phyloP scores from a whole-genome alignment of 2,888 invertebrate species.

The Hofmannophila pseudospretella region DNA sequence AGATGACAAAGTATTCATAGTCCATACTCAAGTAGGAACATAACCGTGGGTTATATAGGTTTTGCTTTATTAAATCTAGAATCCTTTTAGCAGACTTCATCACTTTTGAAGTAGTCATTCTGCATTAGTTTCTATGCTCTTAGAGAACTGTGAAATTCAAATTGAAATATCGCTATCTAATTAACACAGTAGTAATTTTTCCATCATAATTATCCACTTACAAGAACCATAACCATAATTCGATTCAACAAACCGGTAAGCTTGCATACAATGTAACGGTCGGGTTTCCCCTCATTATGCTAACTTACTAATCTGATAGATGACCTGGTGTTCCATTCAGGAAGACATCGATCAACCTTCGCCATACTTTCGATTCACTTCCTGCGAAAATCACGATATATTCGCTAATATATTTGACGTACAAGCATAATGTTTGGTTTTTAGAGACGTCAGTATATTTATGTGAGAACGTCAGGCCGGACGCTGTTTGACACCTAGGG shows the following conservation, averaged over 20 bases:
- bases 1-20: too few species aligned
- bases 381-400: constrained; percentile 33
- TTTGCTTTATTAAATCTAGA: too few species aligned
- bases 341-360: constrained; percentile 46
- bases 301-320: not conserved
- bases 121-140: too few species aligned
- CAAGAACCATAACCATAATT: too few species aligned
- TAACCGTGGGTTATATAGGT: too few species aligned
- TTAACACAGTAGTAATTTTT: too few species aligned
- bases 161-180: too few species aligned
- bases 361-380: constrained; percentile 48
- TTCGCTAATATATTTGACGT: constrained; percentile 1
- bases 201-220: too few species aligned
- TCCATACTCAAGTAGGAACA: too few species aligned
- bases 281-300: constrained; percentile 14
- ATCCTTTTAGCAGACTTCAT: too few species aligned
- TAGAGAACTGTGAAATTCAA: too few species aligned
- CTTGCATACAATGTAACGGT: constrained; percentile 13
- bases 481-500: not conserved
- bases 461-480: not conserved
- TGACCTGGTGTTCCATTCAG: constrained; percentile 37
- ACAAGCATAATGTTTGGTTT: constrained; percentile 1
- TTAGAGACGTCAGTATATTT: not conserved
- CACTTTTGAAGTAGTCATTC: too few species aligned
- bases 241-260: constrained; percentile 5